Evolutionary conservation across 1,140 invertebrate genomes (phyloP), one percentile per base, ranked within the genome.

Genomic region (Trissolcus basalis): DNA sequence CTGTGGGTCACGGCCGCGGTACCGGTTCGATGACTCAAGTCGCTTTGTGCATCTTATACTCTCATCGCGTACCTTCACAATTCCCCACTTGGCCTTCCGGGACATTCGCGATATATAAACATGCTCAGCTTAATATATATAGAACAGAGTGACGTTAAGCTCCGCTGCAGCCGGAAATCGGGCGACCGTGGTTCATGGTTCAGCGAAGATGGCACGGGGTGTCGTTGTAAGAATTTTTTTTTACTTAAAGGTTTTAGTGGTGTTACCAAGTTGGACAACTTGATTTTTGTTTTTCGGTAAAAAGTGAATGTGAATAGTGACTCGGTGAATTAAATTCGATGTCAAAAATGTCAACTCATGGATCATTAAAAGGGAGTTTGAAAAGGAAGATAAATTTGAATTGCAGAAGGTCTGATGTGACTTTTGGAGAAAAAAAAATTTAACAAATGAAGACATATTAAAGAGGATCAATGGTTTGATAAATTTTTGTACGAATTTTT

Each of bases 1-100:
- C 72, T 76, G 59, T 76, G 65, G 72, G 72, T 76, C 72, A 76
- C 65, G 72, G 72, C 65, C 72, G 72, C 14, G 56, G 60, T 76
- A 76, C 73, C 65, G 65, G 65, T 76, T 76, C 73, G 73, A 76
- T 76, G 73, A 76, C 73, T 76, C 54, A 59, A 75, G 73, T 75
- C 73, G 19, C 19, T 76, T 69, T 76, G 73, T 65, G 50, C 73
- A 76, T 76, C 73, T 76, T 76, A 70, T 70, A 70, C 73, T 70
- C 60, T 70, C 73, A 70, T 76, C 73, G 73, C 59, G 55, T 15
- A 76, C 73, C 65, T 76, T 76, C 73, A 76, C 73, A 70, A 70
- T 59, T 76, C 73, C 73, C 73, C 73, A 65, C 73, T 76, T 70
- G 55, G 73, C 45, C 65, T 76, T 76, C 73, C 65, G 73, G 65